Conservation (phyloP, 2,113 vertebrate genomes). For the Illadopsis cleaveri region DNA sequence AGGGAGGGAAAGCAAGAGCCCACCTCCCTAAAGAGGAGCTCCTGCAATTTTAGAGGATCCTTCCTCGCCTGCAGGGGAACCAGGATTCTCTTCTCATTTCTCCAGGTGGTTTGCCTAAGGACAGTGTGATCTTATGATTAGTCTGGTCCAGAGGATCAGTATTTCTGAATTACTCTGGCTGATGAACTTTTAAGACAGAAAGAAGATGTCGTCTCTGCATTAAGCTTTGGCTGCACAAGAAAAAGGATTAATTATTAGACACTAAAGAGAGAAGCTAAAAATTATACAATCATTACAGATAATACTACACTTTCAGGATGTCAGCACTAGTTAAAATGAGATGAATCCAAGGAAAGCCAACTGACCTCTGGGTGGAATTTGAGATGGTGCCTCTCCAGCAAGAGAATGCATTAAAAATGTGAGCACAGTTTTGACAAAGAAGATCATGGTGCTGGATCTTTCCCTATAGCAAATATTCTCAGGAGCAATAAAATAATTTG, state of each 20-base stretch:
- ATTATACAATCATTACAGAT: background rate
- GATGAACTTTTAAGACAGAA: background rate
- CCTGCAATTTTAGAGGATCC: background rate
- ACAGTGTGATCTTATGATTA: background rate
- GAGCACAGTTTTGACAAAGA: background rate
- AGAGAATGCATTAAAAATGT: background rate
- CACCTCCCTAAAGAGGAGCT: background rate
- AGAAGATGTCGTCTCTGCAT: rapidly evolving
- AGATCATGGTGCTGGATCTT: background rate
- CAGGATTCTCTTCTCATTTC: background rate
- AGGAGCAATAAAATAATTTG: background rate
- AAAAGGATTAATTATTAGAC: background rate
- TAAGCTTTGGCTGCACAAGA: background rate
- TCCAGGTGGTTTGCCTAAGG: background rate
- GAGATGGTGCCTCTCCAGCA: background rate
- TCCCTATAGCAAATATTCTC: background rate
- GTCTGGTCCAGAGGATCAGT: background rate
- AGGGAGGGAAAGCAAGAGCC: background rate
- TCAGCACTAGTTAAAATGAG: background rate
- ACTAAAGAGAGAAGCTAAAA: background rate
- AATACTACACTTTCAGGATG: background rate
- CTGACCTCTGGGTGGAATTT: background rate
- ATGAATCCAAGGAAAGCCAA: background rate
- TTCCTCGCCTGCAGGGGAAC: background rate
- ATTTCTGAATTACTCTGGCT: background rate